phyloP scores from a whole-genome alignment of 1,140 invertebrate species.

The Drosophila kurseongensis region DNA sequence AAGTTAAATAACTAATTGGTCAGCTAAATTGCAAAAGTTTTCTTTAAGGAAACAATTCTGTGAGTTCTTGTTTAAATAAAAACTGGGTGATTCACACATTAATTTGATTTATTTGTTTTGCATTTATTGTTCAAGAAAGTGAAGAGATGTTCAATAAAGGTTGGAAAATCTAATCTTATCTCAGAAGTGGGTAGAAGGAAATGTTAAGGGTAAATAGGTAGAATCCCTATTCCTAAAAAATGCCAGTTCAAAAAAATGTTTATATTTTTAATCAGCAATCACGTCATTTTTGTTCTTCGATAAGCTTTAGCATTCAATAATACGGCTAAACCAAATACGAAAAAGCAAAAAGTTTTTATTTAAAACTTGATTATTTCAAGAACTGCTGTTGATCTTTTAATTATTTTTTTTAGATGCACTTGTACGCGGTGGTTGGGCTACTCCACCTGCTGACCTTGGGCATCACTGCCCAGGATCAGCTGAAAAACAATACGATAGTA shows the following conservation, averaged over 20 bases:
- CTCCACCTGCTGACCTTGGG: conserved; percentile 29
- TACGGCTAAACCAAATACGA: too few relatives aligned
- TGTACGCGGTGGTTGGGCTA: conserved; percentile 11
- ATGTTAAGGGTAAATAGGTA: background rate
- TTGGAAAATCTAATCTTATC: conserved; percentile 1
- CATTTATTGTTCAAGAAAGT: background rate
- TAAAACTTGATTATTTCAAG: too few relatives aligned
- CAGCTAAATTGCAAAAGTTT: background rate
- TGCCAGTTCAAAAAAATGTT: too few relatives aligned
- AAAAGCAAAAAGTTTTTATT: too few relatives aligned
- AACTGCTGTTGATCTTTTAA: too few relatives aligned
- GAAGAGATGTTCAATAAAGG: background rate
- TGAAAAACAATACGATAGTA: conserved; percentile 56
- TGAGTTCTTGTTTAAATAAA: too few relatives aligned
- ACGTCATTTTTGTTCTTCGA: background rate
- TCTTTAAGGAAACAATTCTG: too few relatives aligned
- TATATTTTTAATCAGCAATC: too few relatives aligned
- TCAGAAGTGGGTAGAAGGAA: background rate
- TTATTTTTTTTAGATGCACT: background rate
- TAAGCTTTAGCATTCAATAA: background rate
- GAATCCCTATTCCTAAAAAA: background rate
- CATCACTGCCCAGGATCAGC: background rate
- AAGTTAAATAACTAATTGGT: background rate
- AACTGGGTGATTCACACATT: background rate
- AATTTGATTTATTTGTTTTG: background rate